Evolutionary conservation across 2,888 invertebrate species (phyloP).

Genomic region (Tethea ocularis): DNA sequence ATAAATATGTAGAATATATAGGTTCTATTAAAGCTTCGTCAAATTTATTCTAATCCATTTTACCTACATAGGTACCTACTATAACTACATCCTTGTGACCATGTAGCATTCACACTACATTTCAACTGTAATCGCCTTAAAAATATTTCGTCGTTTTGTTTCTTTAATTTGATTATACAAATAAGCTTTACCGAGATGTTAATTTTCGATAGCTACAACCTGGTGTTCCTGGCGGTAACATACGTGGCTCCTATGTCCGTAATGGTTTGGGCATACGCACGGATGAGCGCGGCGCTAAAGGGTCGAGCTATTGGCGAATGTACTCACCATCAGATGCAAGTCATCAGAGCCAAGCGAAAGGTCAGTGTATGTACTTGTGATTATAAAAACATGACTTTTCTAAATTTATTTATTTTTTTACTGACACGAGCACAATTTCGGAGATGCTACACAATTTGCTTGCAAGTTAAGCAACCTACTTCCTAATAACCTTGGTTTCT

Average conservation of each 20-base stretch:
- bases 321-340: slow-evolving; percentile 92
- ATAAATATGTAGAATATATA: too few relatives aligned
- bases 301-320: slow-evolving; percentile 94
- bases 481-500: too few relatives aligned
- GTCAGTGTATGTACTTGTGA: slow-evolving; percentile 69
- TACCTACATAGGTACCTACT: too few relatives aligned
- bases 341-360: slow-evolving; percentile 93
- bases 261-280: slow-evolving; percentile 91
- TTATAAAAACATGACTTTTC: neutral
- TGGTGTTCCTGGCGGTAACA: slow-evolving; percentile 90
- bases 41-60: too few relatives aligned
- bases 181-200: slow-evolving; percentile 3
- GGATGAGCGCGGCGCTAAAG: slow-evolving; percentile 93
- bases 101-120: too few relatives aligned
- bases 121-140: too few relatives aligned
- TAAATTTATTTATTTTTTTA: neutral
- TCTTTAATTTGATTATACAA: neutral
- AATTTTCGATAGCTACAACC: slow-evolving; percentile 87
- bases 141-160: too few relatives aligned
- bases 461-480: too few relatives aligned
- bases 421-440: too few relatives aligned
- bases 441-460: too few relatives aligned
- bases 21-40: too few relatives aligned
- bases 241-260: slow-evolving; percentile 93
- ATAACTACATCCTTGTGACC: too few relatives aligned